phyloP scores from a whole-genome alignment of 2,113 vertebrate species.

The Oostethus manadensis region DNA sequence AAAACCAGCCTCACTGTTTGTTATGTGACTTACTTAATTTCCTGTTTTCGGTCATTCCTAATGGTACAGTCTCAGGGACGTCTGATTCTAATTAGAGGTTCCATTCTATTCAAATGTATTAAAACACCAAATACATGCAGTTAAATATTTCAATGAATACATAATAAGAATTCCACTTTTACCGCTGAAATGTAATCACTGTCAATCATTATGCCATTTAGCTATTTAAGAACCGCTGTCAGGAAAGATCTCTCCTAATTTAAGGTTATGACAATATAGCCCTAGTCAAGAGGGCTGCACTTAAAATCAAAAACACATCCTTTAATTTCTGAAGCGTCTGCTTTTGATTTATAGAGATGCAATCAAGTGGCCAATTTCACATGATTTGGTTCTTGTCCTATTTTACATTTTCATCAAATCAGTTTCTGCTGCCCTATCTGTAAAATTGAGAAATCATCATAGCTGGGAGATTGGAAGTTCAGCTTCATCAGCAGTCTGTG shows the following conservation, averaged over 20 bases:
- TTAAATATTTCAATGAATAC: constrained; percentile 60
- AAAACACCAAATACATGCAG: constrained; percentile 35
- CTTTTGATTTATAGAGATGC: constrained; percentile 66
- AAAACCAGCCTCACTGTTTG: too few relatives aligned
- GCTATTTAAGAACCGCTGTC: constrained; percentile 24
- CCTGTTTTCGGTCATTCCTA: too few relatives aligned
- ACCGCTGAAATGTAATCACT: constrained; percentile 15
- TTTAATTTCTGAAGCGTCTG: constrained; percentile 49
- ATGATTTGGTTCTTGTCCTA: constrained; percentile 64
- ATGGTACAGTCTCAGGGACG: too few relatives aligned
- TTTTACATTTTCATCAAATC: constrained; percentile 71
- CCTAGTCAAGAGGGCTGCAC: constrained; percentile 24
- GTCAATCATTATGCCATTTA: constrained; percentile 8
- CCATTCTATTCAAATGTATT: constrained; percentile 49
- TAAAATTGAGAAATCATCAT: constrained; percentile 72
- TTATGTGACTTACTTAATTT: too few relatives aligned
- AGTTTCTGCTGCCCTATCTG: constrained; percentile 67
- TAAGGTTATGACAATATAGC: constrained; percentile 10
- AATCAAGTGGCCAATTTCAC: constrained; percentile 59
- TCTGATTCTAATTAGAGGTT: too few relatives aligned
- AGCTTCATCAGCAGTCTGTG: constrained; percentile 74
- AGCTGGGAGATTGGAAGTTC: constrained; percentile 72
- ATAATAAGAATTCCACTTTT: constrained; percentile 48
- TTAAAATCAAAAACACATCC: constrained; percentile 47
- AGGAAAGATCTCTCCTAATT: constrained; percentile 29